These are phyloP conservation scores for Prenolepis imparis DNA, from an alignment of 2,888 invertebrate species.

Conservation along the genomic window DNA sequence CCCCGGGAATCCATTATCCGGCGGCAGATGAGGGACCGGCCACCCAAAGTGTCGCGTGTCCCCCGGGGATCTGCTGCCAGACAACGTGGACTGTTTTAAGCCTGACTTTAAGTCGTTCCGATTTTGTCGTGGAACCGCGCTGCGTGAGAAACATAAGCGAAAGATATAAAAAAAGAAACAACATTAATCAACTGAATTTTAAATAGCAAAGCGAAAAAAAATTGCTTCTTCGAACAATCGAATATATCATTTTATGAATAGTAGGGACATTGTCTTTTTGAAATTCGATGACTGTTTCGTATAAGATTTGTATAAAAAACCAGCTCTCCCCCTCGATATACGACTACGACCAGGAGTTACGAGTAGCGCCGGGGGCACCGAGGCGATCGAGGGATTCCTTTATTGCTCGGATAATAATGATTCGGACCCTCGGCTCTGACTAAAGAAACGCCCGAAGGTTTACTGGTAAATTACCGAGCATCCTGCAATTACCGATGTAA, in stretches of 20 bases:
- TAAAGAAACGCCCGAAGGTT: conserved; percentile 69
- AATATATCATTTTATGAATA: background rate
- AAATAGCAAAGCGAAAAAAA: conserved; percentile 32
- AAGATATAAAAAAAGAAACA: background rate
- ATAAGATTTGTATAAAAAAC: conserved; percentile 22
- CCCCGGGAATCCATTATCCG: conserved; percentile 80
- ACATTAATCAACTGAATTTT: conserved; percentile 55
- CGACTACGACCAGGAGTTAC: conserved; percentile 56
- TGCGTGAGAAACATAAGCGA: conserved; percentile 16
- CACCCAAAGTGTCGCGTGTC: conserved; percentile 83
- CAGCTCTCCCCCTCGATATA: conserved; percentile 21
- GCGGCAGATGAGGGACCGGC: conserved; percentile 77
- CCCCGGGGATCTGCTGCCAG: conserved; percentile 73
- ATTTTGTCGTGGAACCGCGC: conserved; percentile 56
- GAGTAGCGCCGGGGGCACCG: conserved; percentile 61
- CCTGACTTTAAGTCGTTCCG: conserved; percentile 61
- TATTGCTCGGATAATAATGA: conserved; percentile 73
- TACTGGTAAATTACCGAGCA: conserved; percentile 71
- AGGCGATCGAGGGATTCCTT: conserved; percentile 73
- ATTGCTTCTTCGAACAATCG: background rate
- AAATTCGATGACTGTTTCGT: background rate
- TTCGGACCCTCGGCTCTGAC: conserved; percentile 65
- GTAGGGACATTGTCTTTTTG: background rate
- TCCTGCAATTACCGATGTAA: conserved; percentile 69
- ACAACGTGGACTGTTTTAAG: conserved; percentile 64